Conservation (phyloP, 2,888 invertebrate species). For the Hemithea aestivaria region DNA sequence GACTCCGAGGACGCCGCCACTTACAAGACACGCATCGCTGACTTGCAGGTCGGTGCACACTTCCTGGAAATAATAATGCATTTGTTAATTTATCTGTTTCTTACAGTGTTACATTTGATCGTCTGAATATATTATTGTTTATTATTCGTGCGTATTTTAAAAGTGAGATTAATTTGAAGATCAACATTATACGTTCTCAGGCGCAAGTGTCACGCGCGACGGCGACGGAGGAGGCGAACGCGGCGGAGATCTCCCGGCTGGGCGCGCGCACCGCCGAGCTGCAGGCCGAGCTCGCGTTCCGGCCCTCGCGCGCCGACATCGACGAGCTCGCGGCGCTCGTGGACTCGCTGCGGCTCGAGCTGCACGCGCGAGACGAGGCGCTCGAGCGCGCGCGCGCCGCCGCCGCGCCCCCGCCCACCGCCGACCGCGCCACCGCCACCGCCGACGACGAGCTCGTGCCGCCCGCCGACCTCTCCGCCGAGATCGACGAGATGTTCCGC, state of each 20-base stretch:
- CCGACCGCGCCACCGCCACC: constrained; percentile 37
- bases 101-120: too few species aligned
- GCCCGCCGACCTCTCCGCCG: constrained; percentile 55
- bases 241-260: constrained; percentile 79
- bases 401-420: constrained; percentile 23
- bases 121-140: too few species aligned
- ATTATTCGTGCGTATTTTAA: too few species aligned
- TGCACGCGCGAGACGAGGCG: constrained; percentile 42
- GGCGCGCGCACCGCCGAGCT: constrained; percentile 68
- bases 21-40: constrained; percentile 50
- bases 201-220: constrained; percentile 63
- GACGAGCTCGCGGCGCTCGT: constrained; percentile 75
- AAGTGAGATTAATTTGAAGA: too few species aligned
- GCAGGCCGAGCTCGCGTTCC: constrained; percentile 78
- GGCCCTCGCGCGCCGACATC: constrained; percentile 77
- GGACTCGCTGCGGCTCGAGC: constrained; percentile 47
- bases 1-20: constrained; percentile 47
- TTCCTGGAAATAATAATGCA: background rate
- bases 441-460: constrained; percentile 21
- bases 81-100: background rate
- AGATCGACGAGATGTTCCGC: constrained; percentile 72
- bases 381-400: constrained; percentile 37
- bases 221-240: constrained; percentile 77
- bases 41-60: constrained; percentile 53
- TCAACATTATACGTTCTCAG: constrained; percentile 35